These are phyloP conservation scores for Dromas ardeola DNA, from an alignment of 2,113 vertebrate species.

Conservation along the genomic window DNA sequence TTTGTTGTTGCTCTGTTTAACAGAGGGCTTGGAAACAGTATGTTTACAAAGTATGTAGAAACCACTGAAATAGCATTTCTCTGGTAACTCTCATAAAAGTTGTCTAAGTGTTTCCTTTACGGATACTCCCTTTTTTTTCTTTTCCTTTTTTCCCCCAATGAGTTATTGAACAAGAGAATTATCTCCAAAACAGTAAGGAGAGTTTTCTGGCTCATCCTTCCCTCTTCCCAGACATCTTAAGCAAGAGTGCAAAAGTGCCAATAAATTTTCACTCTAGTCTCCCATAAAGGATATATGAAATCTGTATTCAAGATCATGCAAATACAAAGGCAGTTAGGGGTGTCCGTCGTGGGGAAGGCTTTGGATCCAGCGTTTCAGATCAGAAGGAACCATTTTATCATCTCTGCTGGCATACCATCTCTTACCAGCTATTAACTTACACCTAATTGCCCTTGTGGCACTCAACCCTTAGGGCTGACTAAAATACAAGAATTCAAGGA, in stretches of 20 bases:
- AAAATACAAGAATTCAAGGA: background rate
- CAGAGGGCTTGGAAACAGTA: background rate
- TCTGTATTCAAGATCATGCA: background rate
- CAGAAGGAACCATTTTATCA: background rate
- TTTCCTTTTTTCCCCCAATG: background rate
- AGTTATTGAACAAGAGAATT: background rate
- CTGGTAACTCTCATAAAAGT: background rate
- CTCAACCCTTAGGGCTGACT: background rate
- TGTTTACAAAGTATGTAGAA: background rate
- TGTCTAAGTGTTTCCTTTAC: background rate
- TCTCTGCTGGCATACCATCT: background rate
- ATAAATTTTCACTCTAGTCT: background rate
- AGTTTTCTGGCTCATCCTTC: background rate
- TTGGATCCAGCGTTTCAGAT: background rate
- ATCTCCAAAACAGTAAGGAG: background rate
- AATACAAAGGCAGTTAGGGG: background rate
- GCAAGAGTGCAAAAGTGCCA: background rate
- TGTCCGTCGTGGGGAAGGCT: background rate
- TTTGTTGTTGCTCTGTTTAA: background rate
- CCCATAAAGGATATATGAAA: background rate
- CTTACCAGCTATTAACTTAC: background rate
- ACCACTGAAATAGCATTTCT: background rate
- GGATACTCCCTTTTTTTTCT: background rate
- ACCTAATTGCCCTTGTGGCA: background rate
- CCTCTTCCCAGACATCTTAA: background rate